Percentiles rank a stretch among this genome's conserved stretches.
These are phyloP conservation scores for Spodoptera littoralis DNA, from an alignment of 2,888 invertebrate genomes.

Conservation along the genomic window DNA sequence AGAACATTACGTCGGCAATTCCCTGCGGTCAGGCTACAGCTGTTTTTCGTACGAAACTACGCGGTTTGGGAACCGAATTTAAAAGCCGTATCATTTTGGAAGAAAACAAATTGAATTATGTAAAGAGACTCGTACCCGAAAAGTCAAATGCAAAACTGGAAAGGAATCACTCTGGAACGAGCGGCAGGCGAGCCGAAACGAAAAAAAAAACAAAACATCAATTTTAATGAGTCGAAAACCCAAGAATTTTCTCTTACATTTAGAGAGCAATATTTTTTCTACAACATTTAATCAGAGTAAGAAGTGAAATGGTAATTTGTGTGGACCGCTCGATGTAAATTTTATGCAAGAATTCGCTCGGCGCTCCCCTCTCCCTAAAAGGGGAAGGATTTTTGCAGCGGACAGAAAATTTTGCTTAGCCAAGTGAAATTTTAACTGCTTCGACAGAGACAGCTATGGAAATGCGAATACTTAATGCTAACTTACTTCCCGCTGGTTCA, in stretches of 20 bases:
- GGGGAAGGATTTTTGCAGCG: constrained; percentile 87
- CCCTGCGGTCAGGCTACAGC: constrained; percentile 48
- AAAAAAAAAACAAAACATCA: constrained; percentile 81
- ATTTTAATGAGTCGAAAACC: constrained; percentile 87
- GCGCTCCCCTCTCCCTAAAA: constrained; percentile 82
- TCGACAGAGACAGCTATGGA: constrained; percentile 86
- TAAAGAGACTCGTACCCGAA: constrained; percentile 58
- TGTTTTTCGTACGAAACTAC: constrained; percentile 48
- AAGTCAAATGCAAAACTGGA: constrained; percentile 69
- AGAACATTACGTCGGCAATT: constrained; percentile 57
- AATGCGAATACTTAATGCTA: constrained; percentile 88
- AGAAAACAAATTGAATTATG: constrained; percentile 65
- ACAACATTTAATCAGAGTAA: constrained; percentile 89
- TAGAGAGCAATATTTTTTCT: constrained; percentile 88
- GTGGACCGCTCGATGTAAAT: constrained; percentile 89
- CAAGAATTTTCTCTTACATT: constrained; percentile 87
- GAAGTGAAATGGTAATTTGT: constrained; percentile 89
- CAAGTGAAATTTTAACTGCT: constrained; percentile 89
- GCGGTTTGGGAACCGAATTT: constrained; percentile 43
- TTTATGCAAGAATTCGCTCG: constrained; percentile 88
- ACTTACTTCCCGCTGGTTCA: constrained; percentile 87
- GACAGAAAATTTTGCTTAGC: constrained; percentile 89
- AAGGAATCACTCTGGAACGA: constrained; percentile 65
- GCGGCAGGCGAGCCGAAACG: constrained; percentile 56
- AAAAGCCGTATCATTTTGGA: constrained; percentile 54